Evolutionary conservation across 2,888 invertebrate genomes (phyloP).

Genomic region (Notodonta ziczac): DNA sequence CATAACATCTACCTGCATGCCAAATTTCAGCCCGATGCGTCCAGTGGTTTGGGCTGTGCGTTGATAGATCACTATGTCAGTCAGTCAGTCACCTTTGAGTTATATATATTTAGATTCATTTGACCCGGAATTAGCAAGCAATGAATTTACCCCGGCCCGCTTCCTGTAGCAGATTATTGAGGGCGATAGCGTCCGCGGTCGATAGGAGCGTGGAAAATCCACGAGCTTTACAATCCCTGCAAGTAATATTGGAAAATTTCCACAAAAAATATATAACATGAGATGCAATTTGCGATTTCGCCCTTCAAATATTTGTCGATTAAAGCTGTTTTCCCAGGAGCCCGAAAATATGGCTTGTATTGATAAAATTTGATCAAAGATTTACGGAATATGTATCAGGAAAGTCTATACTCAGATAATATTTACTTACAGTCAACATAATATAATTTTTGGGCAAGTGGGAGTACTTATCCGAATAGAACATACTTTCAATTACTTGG

Average conservation of each 20-base stretch:
- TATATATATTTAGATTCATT: too few species aligned
- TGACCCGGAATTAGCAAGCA: conserved; percentile 42
- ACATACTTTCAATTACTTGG: neutral
- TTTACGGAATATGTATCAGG: neutral
- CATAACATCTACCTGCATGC: too few species aligned
- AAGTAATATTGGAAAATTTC: conserved; percentile 31
- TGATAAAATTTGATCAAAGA: neutral
- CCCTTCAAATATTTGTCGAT: conserved; percentile 18
- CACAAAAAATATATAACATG: conserved; percentile 22
- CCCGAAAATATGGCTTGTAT: neutral
- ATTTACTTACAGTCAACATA: too few species aligned
- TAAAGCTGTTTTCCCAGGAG: conserved; percentile 16
- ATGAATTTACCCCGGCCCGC: conserved; percentile 38
- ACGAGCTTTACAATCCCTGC: conserved; percentile 33
- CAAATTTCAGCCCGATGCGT: too few species aligned
- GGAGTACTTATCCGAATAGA: neutral
- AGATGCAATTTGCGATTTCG: conserved; percentile 24
- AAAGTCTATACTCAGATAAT: too few species aligned
- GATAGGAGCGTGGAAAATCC: conserved; percentile 44
- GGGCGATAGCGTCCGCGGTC: conserved; percentile 35
- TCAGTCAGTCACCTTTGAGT: too few species aligned
- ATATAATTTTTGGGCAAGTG: neutral
- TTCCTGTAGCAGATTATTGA: conserved; percentile 48
- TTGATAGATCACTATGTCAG: too few species aligned
- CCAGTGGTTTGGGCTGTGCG: too few species aligned